A percentile compares a stretch with the other conserved stretches of the same genome.
Conservation (phyloP, 2,797 vertebrate genomes). For the Anas capensis region DNA sequence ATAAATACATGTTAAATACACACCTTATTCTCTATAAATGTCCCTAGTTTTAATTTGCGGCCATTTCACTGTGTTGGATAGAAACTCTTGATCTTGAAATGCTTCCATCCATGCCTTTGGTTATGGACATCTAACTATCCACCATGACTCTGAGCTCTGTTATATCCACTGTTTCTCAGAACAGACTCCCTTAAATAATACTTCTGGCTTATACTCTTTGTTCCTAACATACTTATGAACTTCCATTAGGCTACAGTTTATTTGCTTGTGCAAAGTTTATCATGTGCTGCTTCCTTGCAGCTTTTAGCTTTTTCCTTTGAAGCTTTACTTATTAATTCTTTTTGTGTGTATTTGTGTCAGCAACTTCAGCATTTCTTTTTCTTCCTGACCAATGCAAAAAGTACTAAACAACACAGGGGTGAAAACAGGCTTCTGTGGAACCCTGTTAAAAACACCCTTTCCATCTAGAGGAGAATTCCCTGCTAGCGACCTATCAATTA, state of each 20-base stretch:
- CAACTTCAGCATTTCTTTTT: not conserved
- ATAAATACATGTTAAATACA: not conserved
- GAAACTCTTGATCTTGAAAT: not conserved
- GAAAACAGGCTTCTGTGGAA: not conserved
- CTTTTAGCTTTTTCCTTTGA: not conserved
- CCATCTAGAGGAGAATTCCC: not conserved
- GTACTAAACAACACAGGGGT: not conserved
- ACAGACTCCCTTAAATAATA: not conserved
- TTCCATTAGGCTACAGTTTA: not conserved
- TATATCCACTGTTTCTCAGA: not conserved
- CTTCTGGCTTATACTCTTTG: not conserved
- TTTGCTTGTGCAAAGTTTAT: not conserved
- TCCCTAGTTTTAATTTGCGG: not conserved
- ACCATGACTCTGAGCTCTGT: not conserved
- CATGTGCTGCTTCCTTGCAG: not conserved
- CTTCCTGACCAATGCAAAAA: not conserved
- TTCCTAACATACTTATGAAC: not conserved
- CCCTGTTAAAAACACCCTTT: not conserved
- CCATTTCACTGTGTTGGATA: not conserved
- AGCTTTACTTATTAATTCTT: not conserved
- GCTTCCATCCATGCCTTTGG: not conserved
- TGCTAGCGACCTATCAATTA: conserved; percentile 1
- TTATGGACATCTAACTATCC: not conserved
- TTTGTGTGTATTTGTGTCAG: not conserved
- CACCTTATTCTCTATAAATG: not conserved